phyloP scores from a whole-genome alignment of 2,888 invertebrate genomes.

The Folsomia manolachei region DNA sequence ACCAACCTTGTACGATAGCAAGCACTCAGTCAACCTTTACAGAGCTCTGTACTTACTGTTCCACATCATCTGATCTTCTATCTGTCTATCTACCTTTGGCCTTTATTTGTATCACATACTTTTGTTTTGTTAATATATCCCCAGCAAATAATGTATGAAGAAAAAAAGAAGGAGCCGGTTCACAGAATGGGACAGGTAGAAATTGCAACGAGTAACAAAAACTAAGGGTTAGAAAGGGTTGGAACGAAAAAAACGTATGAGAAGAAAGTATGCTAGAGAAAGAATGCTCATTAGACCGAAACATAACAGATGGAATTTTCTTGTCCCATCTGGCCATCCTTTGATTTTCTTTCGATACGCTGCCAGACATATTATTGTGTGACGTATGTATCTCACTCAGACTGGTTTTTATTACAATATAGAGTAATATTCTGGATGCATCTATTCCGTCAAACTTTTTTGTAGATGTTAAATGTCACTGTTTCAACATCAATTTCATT shows the following conservation, averaged over 20 bases:
- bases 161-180: background rate
- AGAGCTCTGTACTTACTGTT: too few relatives aligned
- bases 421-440: too few relatives aligned
- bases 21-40: background rate
- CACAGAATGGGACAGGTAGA: background rate
- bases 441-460: too few relatives aligned
- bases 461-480: too few relatives aligned
- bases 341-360: background rate
- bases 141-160: background rate
- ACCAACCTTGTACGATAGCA: background rate
- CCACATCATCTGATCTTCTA: background rate
- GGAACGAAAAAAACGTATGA: too few relatives aligned
- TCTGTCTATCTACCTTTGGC: background rate
- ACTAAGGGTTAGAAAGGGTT: background rate
- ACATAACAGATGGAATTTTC: conserved; percentile 1
- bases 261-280: background rate
- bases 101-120: background rate
- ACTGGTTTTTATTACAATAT: too few relatives aligned
- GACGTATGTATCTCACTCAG: too few relatives aligned
- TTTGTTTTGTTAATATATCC: background rate
- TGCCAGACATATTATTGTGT: too few relatives aligned
- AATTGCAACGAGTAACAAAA: background rate
- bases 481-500: too few relatives aligned
- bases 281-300: conserved; percentile 3
- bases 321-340: background rate